phyloP scores from a whole-genome alignment of 1,140 invertebrate genomes.

The Pollicipes pollicipes region DNA sequence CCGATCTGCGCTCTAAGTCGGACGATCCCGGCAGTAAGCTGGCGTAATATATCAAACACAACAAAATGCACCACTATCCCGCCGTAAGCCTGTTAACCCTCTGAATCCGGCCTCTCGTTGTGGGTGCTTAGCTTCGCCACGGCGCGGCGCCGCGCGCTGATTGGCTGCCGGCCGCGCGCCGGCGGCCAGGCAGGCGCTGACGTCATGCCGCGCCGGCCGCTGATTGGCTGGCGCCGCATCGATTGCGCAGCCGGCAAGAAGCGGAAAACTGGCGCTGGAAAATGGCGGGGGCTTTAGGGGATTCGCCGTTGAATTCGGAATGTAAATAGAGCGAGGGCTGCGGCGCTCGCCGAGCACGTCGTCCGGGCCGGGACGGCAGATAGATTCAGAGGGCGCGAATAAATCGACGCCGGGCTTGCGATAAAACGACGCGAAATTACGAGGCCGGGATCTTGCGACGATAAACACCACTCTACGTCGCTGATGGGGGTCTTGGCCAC shows the following conservation, averaged over 20 bases:
- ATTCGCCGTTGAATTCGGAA: background rate
- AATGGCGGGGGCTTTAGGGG: background rate
- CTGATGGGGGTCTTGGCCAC: no score
- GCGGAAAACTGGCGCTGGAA: background rate
- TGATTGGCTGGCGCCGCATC: background rate
- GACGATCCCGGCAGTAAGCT: background rate
- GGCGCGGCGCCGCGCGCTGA: background rate
- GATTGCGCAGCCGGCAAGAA: background rate
- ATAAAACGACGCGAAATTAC: no score
- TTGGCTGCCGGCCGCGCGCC: background rate
- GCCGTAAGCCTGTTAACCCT: background rate
- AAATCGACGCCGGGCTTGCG: no score
- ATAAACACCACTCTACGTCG: no score
- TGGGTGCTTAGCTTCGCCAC: background rate
- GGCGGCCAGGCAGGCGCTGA: background rate
- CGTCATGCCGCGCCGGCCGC: background rate
- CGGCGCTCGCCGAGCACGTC: no score
- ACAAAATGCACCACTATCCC: background rate
- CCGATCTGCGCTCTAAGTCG: background rate
- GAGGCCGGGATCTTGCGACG: no score
- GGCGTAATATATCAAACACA: background rate
- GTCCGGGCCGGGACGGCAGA: no score
- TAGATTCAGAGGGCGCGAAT: no score
- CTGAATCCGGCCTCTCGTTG: background rate
- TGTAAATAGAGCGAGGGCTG: background rate